phyloP scores from a whole-genome alignment of 2,113 vertebrate genomes.

The Vulpes vulpes region DNA sequence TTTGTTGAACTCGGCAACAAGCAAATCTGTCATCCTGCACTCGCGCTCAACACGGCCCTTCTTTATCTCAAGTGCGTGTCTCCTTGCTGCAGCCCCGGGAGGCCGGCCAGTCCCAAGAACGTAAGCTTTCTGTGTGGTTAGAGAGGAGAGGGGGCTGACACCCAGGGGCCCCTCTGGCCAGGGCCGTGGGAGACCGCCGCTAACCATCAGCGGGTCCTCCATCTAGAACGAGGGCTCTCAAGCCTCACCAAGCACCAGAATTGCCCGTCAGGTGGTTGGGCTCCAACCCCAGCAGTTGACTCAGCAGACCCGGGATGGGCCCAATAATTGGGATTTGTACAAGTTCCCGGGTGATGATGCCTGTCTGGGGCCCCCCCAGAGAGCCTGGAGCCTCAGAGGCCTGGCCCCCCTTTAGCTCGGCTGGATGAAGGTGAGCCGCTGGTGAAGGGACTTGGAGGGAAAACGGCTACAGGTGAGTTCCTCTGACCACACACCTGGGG shows the following conservation, averaged over 20 bases:
- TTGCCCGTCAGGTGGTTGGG: not conserved
- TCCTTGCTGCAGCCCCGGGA: not conserved
- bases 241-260: not conserved
- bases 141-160: not conserved
- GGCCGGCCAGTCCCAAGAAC: not conserved
- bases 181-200: not conserved
- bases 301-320: not conserved
- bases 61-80: conserved; percentile 50
- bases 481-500: not conserved
- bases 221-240: not conserved
- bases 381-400: not conserved
- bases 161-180: not conserved
- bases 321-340: not conserved
- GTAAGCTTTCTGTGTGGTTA: not conserved
- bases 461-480: not conserved
- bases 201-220: not conserved
- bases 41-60: conserved; percentile 53
- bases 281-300: not conserved
- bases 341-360: not conserved
- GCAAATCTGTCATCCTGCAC: not conserved
- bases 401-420: not conserved
- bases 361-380: not conserved
- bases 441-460: not conserved
- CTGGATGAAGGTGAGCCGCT: not conserved
- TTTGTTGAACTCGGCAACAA: conserved; percentile 53